These are phyloP conservation scores for Sphinx pinastri DNA, from an alignment of 2,888 invertebrate genomes.

Conservation along the genomic window DNA sequence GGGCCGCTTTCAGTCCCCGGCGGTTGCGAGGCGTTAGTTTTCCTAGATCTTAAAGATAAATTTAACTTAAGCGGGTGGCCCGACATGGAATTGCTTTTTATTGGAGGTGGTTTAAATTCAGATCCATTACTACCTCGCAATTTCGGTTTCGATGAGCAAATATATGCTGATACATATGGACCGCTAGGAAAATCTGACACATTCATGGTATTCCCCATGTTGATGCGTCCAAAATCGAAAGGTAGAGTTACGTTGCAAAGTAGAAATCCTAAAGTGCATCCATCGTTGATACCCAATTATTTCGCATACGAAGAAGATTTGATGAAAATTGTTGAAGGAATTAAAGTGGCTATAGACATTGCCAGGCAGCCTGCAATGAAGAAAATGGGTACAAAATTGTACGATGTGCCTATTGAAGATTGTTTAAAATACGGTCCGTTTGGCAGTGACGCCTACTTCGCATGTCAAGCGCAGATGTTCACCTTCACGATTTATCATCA, in stretches of 20 bases:
- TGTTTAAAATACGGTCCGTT: constrained; percentile 83
- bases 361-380: constrained; percentile 83
- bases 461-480: constrained; percentile 86
- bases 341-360: constrained; percentile 84
- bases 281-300: constrained; percentile 92
- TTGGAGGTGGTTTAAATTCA: constrained; percentile 80
- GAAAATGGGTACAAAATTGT: constrained; percentile 83
- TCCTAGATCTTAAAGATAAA: constrained; percentile 85
- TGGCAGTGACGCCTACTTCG: constrained; percentile 88
- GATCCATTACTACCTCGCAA: constrained; percentile 74
- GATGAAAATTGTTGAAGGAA: constrained; percentile 86
- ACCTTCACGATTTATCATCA: constrained; percentile 89
- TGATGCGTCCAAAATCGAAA: constrained; percentile 88
- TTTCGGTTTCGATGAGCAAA: constrained; percentile 81
- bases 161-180: constrained; percentile 69
- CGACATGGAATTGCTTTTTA: constrained; percentile 86
- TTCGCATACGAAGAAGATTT: constrained; percentile 86
- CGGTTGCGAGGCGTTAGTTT: constrained; percentile 87
- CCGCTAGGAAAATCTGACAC: constrained; percentile 67
- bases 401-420: constrained; percentile 84
- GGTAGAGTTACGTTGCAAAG: constrained; percentile 88
- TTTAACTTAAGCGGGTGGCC: constrained; percentile 83
- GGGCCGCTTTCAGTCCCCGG: constrained; percentile 86
- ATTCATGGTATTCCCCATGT: constrained; percentile 86
- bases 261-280: constrained; percentile 88